A percentile compares a stretch with the other conserved stretches of the same genome.
phyloP scores from a whole-genome alignment of 2,113 vertebrate genomes.

The Castor canadensis region DNA sequence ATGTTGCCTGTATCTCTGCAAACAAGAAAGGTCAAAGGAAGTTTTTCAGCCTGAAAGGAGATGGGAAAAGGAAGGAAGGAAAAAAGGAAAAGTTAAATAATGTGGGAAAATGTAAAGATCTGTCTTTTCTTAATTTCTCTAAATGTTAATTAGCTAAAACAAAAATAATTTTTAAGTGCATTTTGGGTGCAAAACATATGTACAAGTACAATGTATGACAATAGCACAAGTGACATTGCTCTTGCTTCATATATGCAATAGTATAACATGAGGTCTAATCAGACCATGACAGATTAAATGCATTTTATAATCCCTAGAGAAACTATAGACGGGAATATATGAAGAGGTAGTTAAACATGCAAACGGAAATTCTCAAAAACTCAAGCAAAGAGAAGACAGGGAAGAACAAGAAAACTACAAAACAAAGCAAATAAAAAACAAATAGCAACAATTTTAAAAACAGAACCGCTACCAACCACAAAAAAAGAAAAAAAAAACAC shows the following conservation, averaged over 20 bases:
- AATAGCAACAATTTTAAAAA: no score
- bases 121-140: slow-evolving; percentile 19
- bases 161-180: background rate
- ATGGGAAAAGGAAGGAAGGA: slow-evolving; percentile 38
- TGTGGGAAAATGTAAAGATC: background rate
- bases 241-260: background rate
- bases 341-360: background rate
- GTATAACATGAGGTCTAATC: background rate
- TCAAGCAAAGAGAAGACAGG: background rate
- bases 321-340: background rate
- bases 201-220: background rate
- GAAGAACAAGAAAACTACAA: background rate
- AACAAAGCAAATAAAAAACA: background rate
- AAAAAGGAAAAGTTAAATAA: background rate
- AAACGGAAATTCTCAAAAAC: background rate
- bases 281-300: background rate
- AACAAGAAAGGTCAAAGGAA: slow-evolving; percentile 1
- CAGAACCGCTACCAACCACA: no score
- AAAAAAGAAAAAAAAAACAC: background rate
- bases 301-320: background rate
- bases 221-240: no score
- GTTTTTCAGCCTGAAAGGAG: background rate
- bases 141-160: background rate
- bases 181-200: background rate
- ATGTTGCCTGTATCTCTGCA: background rate